Conservation (phyloP, 2,888 invertebrate genomes). For the Callyntrura sp. region DNA sequence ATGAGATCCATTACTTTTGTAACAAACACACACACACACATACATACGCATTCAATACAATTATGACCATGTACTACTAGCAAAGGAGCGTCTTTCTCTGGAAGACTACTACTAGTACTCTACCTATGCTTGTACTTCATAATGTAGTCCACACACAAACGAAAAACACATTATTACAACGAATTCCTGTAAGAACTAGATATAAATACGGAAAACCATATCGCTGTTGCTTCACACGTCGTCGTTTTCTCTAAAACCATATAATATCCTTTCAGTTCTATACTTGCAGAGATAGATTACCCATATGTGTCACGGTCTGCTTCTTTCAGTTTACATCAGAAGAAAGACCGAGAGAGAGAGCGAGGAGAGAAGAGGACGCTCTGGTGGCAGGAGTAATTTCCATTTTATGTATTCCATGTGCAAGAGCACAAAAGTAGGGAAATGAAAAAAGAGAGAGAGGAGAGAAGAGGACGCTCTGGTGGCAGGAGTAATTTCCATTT, state of each 20-base stretch:
- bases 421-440: neutral
- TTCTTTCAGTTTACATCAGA: slow-evolving; percentile 61
- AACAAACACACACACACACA: neutral
- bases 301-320: slow-evolving; percentile 66
- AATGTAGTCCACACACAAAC: neutral
- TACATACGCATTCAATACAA: slow-evolving; percentile 21
- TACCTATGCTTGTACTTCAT: neutral
- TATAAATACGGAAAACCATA: neutral
- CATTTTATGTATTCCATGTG: slow-evolving; percentile 57
- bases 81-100: neutral
- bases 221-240: no score
- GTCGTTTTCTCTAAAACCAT: slow-evolving; percentile 5
- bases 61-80: slow-evolving; percentile 16
- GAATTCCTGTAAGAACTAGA: neutral
- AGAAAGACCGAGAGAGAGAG: neutral
- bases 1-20: slow-evolving; percentile 42
- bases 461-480: slow-evolving; percentile 36
- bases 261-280: slow-evolving; percentile 47
- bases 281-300: slow-evolving; percentile 61
- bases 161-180: neutral
- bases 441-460: slow-evolving; percentile 26
- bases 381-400: slow-evolving; percentile 50
- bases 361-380: slow-evolving; percentile 44
- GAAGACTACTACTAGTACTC: neutral
- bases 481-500: slow-evolving; percentile 60